Evolutionary conservation across 2,113 vertebrate genomes (phyloP).

Genomic region (Columba janthina): DNA sequence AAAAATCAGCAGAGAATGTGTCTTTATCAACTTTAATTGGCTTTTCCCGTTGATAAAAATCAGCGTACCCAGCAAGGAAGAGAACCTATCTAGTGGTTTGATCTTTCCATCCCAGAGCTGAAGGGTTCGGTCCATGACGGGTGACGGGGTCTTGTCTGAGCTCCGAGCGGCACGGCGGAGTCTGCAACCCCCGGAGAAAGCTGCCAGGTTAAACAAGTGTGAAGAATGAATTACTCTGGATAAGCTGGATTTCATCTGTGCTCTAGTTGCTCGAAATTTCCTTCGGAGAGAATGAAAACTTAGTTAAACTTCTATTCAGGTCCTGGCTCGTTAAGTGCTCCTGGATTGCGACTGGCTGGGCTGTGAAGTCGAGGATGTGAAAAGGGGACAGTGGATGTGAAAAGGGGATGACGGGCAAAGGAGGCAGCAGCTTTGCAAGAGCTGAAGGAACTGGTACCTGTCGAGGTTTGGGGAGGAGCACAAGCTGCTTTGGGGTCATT

Average conservation of each 20-base stretch:
- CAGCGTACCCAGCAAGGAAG: conserved; percentile 4
- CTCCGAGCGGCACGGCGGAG: background rate
- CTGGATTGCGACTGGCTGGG: background rate
- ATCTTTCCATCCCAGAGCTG: conserved; percentile 59
- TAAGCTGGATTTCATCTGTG: conserved; percentile 22
- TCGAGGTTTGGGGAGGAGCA: background rate
- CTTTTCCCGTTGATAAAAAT: conserved; percentile 65
- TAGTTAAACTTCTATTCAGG: no score
- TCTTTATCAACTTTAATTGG: conserved; percentile 74
- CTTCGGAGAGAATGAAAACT: no score
- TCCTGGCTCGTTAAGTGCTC: background rate
- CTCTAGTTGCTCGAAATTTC: background rate
- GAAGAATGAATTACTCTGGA: conserved; percentile 29
- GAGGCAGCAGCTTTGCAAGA: background rate
- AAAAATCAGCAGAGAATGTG: conserved; percentile 61
- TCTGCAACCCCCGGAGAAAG: background rate
- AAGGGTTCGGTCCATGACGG: conserved; percentile 46
- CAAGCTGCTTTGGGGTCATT: background rate
- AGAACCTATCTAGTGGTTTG: conserved; percentile 44
- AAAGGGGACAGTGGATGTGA: background rate
- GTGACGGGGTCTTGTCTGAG: conserved; percentile 34
- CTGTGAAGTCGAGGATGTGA: background rate
- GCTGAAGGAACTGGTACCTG: background rate
- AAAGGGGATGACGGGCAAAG: background rate
- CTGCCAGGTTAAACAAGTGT: conserved; percentile 48